Conservation (phyloP, 2,113 vertebrate genomes). For the Myiagra hebetior region DNA sequence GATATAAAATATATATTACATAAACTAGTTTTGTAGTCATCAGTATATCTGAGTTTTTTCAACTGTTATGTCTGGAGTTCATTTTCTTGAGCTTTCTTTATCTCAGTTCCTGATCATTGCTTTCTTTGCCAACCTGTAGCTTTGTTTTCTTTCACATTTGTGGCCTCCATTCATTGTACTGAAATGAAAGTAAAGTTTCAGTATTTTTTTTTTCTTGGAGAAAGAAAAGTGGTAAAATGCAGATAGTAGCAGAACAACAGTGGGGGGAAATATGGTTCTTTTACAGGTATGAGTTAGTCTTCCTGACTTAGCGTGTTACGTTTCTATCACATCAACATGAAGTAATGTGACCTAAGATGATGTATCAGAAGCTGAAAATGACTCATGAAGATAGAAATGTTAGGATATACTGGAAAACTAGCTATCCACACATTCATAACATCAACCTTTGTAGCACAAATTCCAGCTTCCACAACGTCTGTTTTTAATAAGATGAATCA, state of each 20-base stretch:
- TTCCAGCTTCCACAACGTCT: conserved; percentile 46
- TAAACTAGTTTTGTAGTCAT: conserved; percentile 5
- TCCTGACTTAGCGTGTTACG: not conserved
- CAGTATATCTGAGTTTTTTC: not conserved
- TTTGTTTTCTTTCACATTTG: conserved; percentile 20
- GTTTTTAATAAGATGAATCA: conserved; percentile 73
- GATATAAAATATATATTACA: conserved; percentile 12
- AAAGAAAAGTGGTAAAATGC: not conserved
- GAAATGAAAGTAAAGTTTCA: not conserved
- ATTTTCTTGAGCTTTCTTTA: conserved; percentile 44
- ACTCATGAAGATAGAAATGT: conserved; percentile 52
- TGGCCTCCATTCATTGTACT: conserved; percentile 2
- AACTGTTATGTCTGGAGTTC: not conserved
- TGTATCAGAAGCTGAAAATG: conserved; percentile 21
- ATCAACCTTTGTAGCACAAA: conserved; percentile 52
- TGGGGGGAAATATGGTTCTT: accelerated
- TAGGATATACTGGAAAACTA: not conserved
- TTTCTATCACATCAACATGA: conserved; percentile 3
- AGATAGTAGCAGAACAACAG: not conserved
- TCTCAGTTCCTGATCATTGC: conserved; percentile 18
- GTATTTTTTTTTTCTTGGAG: not conserved
- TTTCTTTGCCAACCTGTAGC: conserved; percentile 22
- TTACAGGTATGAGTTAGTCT: not conserved
- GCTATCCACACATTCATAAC: conserved; percentile 57
- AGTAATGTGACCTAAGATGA: conserved; percentile 7